Percentiles rank a stretch among this genome's conserved stretches.
phyloP scores from a whole-genome alignment of 2,797 vertebrate species.

The Pyrrhura leucotis region DNA sequence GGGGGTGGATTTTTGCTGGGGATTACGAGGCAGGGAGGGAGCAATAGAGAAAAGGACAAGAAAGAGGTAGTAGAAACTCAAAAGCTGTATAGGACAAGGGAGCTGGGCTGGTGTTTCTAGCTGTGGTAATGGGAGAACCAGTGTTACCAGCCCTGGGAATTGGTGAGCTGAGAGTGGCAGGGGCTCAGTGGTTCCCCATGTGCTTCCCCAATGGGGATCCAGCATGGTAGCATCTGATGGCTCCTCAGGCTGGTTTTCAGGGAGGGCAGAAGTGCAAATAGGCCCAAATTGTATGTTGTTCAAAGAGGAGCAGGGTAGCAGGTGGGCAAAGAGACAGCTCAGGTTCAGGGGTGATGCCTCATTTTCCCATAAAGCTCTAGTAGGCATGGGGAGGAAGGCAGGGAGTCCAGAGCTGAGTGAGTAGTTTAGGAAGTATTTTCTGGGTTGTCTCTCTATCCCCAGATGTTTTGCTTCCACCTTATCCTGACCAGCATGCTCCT shows the following conservation, averaged over 20 bases:
- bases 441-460: not conserved
- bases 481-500: not conserved
- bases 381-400: not conserved
- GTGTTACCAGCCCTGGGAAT: not conserved
- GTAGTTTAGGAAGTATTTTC: not conserved
- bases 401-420: not conserved
- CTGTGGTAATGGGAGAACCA: not conserved
- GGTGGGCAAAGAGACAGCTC: not conserved
- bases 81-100: not conserved
- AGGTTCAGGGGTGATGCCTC: not conserved
- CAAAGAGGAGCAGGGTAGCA: not conserved
- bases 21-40: not conserved
- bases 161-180: not conserved
- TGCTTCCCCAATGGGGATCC: rapidly evolving
- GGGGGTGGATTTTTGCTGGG: not conserved
- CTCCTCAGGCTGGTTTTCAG: not conserved
- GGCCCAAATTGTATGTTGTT: rapidly evolving
- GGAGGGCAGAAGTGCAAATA: not conserved
- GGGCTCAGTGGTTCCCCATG: rapidly evolving
- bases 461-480: not conserved
- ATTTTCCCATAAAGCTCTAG: not conserved
- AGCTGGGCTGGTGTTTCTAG: not conserved
- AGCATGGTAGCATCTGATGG: not conserved
- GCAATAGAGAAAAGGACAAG: not conserved
- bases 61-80: not conserved